Conservation (phyloP, 2,797 vertebrate species). For the Pantherophis alleghaniensis region DNA sequence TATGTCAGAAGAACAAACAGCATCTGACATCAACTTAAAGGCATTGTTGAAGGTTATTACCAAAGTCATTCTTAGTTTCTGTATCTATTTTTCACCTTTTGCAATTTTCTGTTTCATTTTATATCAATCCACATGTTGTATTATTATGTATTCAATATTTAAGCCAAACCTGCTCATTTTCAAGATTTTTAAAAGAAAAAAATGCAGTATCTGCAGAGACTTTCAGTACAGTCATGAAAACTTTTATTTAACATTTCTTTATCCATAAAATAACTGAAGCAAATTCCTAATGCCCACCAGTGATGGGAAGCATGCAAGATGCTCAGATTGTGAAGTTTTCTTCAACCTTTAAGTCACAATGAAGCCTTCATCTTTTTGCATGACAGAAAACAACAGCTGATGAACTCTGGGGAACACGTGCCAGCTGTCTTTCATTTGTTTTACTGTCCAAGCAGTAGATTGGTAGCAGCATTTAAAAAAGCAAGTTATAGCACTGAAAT, state of each 20-base stretch:
- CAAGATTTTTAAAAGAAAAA: constrained; percentile 49
- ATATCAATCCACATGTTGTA: not conserved
- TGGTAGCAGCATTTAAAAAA: constrained; percentile 64
- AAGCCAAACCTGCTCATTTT: not conserved
- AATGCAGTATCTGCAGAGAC: constrained; percentile 48
- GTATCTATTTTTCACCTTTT: not conserved
- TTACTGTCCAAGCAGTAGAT: constrained; percentile 69
- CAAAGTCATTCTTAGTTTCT: not conserved
- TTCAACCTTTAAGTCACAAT: constrained; percentile 58
- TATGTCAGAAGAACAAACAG: constrained; percentile 17
- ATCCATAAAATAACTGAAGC: constrained; percentile 56
- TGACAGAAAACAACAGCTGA: constrained; percentile 77
- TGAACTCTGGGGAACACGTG: constrained; percentile 67
- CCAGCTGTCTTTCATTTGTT: constrained; percentile 70
- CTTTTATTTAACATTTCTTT: constrained; percentile 55
- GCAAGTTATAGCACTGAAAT: constrained; percentile 53
- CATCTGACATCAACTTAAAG: not conserved
- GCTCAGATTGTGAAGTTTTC: constrained; percentile 57
- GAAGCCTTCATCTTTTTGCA: constrained; percentile 68
- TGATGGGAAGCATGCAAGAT: constrained; percentile 51
- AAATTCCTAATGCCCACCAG: constrained; percentile 50
- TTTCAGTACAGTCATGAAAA: constrained; percentile 51
- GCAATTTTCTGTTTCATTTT: not conserved
- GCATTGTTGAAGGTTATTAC: not conserved
- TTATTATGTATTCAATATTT: not conserved